These are phyloP conservation scores for Aphis craccivora DNA, from an alignment of 1,140 invertebrate genomes.

Conservation along the genomic window DNA sequence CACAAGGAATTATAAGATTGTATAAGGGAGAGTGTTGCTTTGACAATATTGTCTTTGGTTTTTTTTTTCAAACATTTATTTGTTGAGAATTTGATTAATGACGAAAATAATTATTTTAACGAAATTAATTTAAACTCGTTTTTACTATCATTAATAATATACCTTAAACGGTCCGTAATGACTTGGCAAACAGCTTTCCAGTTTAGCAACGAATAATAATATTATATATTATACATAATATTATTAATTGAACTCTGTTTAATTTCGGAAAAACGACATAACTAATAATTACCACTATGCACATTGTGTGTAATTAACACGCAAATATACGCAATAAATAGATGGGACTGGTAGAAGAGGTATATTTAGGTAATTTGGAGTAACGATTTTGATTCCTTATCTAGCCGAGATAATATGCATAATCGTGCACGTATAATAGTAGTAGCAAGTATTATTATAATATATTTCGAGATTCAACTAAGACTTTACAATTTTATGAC, in stretches of 20 bases:
- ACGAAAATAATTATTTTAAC: not conserved
- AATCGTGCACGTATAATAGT: not conserved
- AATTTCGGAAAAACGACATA: not conserved
- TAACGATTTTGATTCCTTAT: not conserved
- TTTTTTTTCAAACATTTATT: not conserved
- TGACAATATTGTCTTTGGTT: not conserved
- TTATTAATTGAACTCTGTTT: conserved; percentile 4
- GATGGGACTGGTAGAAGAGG: not conserved
- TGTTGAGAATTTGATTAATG: conserved; percentile 26
- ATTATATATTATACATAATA: not conserved
- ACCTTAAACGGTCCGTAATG: not conserved
- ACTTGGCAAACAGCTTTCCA: not conserved
- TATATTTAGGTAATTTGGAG: not conserved
- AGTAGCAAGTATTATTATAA: not conserved
- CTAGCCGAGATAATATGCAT: not conserved
- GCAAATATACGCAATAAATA: not conserved
- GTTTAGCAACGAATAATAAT: not conserved
- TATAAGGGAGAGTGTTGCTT: not conserved
- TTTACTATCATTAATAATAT: conserved; percentile 23
- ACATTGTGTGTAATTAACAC: not conserved
- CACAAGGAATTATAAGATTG: not conserved
- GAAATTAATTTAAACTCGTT: not conserved
- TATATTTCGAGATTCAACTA: not conserved
- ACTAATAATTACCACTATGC: not conserved
- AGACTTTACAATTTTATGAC: not conserved